A percentile compares a stretch with the other conserved stretches of the same genome.
Conservation (phyloP, 2,797 vertebrate genomes). For the Pangasius larnaudii region DNA sequence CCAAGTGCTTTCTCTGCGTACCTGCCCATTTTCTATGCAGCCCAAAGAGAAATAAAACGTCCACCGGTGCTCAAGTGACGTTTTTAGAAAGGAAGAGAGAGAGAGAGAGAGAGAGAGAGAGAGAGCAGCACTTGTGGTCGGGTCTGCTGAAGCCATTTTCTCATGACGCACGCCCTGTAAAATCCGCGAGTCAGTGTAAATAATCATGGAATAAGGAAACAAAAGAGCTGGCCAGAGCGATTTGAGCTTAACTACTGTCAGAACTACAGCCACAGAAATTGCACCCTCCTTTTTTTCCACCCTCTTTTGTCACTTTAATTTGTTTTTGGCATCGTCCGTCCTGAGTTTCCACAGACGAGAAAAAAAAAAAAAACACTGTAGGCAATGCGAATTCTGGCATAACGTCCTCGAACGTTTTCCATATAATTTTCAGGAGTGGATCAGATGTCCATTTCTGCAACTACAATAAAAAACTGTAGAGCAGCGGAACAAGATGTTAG, state of each 20-base stretch:
- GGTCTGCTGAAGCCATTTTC: conserved; percentile 76
- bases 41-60: conserved; percentile 26
- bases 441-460: conserved; percentile 66
- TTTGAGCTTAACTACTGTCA: conserved; percentile 73
- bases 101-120: conserved; percentile 35
- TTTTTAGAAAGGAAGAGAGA: conserved; percentile 31
- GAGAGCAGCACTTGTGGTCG: conserved; percentile 63
- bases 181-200: conserved; percentile 70
- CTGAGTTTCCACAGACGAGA: conserved; percentile 71
- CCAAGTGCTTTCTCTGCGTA: conserved; percentile 47
- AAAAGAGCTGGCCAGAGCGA: conserved; percentile 70
- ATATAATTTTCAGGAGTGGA: conserved; percentile 67
- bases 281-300: conserved; percentile 63
- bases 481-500: conserved; percentile 30
- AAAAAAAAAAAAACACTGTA: conserved; percentile 70
- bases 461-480: conserved; percentile 63
- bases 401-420: conserved; percentile 69
- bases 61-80: conserved; percentile 6
- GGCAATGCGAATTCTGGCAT: conserved; percentile 70
- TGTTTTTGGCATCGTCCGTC: conserved; percentile 70
- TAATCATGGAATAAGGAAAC: conserved; percentile 74
- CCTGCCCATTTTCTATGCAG: conserved; percentile 35
- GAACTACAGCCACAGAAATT: conserved; percentile 70
- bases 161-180: conserved; percentile 72
- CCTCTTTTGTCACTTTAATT: conserved; percentile 75